A percentile compares a stretch with the other conserved stretches of the same genome.
Evolutionary conservation across 2,888 invertebrate species (phyloP).

Genomic region (Acronicta aceris): DNA sequence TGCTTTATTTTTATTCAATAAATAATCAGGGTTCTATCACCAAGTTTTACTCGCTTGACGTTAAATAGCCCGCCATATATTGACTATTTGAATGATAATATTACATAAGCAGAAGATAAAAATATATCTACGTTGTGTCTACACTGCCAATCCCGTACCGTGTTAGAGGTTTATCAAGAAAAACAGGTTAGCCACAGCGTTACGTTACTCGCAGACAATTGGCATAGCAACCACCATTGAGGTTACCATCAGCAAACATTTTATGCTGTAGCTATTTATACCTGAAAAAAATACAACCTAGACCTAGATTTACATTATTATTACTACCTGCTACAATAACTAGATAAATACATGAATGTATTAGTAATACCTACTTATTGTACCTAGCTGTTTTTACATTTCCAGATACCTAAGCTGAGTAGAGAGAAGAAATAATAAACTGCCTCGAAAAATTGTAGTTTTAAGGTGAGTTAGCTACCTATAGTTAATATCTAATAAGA

Average conservation of each 20-base stretch:
- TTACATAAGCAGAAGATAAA: conserved; percentile 7
- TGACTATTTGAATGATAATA: conserved; percentile 28
- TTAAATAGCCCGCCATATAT: too few species aligned
- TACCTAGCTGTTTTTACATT: conserved; percentile 36
- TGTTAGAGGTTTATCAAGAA: conserved; percentile 20
- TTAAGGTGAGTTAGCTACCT: conserved; percentile 57
- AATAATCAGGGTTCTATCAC: conserved; percentile 11
- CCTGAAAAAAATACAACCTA: conserved; percentile 1
- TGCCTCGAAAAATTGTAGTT: conserved; percentile 58
- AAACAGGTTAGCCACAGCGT: conserved; percentile 26
- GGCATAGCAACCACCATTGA: conserved; percentile 26
- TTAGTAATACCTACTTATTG: too few species aligned
- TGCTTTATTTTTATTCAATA: conserved; percentile 13
- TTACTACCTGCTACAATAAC: too few species aligned
- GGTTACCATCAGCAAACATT: conserved; percentile 9
- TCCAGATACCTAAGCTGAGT: conserved; percentile 56
- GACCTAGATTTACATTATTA: background rate
- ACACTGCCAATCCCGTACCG: background rate
- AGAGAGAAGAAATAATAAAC: conserved; percentile 40
- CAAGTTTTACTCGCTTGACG: conserved; percentile 14
- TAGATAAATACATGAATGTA: too few species aligned
- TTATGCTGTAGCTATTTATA: background rate
- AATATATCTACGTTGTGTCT: background rate
- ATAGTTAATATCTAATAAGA: background rate
- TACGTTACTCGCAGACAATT: conserved; percentile 9